A percentile compares a stretch with the other conserved stretches of the same genome.
Evolutionary conservation across 2,888 invertebrate genomes (phyloP).

Genomic region (Acleris laterana): DNA sequence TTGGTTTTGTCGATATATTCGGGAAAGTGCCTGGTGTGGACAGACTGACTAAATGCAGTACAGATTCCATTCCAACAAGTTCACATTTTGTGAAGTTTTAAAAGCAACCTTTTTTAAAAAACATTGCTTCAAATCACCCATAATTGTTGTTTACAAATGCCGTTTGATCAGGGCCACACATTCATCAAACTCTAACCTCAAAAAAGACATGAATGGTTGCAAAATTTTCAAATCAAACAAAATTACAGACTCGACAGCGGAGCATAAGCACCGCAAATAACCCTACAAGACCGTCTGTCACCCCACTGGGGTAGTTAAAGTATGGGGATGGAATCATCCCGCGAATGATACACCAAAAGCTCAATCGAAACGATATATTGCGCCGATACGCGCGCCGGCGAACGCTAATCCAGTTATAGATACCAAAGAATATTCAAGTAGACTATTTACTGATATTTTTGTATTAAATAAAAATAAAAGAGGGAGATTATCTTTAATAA

Average conservation of each 20-base stretch:
- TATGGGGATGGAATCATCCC: slow-evolving; percentile 60
- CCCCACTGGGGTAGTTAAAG: slow-evolving; percentile 50
- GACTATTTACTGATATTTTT: neutral
- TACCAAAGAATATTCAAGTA: slow-evolving; percentile 57
- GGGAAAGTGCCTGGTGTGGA: too few species aligned
- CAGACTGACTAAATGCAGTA: too few species aligned
- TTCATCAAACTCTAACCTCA: slow-evolving; percentile 11
- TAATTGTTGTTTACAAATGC: too few species aligned
- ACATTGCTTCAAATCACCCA: too few species aligned
- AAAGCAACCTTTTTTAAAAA: too few species aligned
- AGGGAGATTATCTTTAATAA: too few species aligned
- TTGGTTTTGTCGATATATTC: too few species aligned
- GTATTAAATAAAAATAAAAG: too few species aligned
- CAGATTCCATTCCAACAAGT: too few species aligned
- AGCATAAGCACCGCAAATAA: slow-evolving; percentile 40
- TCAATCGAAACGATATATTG: slow-evolving; percentile 81
- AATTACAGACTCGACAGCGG: slow-evolving; percentile 37
- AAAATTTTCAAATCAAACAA: slow-evolving; percentile 32
- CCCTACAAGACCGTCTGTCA: slow-evolving; percentile 48
- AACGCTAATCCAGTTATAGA: slow-evolving; percentile 78
- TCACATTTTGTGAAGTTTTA: too few species aligned
- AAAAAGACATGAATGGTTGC: slow-evolving; percentile 17
- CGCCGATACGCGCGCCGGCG: slow-evolving; percentile 65
- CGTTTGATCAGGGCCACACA: too few species aligned
- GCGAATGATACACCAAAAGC: slow-evolving; percentile 79